These are phyloP conservation scores for Alcedo quadribrachys DNA, from an alignment of 2,797 vertebrate species.

Conservation along the genomic window DNA sequence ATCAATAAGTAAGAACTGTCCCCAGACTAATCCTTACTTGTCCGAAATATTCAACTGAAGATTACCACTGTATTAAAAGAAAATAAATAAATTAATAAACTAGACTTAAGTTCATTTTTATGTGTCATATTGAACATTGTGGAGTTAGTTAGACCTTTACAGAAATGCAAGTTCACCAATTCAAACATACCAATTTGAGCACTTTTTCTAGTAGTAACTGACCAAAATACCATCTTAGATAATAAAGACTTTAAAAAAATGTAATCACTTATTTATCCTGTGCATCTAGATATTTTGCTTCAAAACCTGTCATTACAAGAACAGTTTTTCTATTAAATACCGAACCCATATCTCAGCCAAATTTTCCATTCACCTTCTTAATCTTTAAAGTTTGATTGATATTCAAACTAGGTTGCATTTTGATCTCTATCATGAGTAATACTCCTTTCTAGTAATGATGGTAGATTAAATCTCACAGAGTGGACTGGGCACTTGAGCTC, in stretches of 20 bases:
- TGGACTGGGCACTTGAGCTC: background rate
- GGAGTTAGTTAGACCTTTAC: background rate
- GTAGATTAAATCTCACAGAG: background rate
- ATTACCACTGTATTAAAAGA: background rate
- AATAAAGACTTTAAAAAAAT: background rate
- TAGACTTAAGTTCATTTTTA: background rate
- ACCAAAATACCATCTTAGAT: background rate
- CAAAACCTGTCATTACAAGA: background rate
- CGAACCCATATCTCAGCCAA: background rate
- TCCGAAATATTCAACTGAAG: background rate
- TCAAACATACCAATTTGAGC: background rate
- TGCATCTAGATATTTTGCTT: background rate
- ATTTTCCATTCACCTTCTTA: background rate
- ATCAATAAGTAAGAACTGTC: background rate
- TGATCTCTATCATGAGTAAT: background rate
- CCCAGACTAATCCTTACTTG: background rate
- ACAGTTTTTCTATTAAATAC: background rate
- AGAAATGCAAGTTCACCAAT: background rate
- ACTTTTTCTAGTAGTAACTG: background rate
- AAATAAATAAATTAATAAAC: background rate
- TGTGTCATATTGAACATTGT: background rate
- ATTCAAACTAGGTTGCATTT: background rate
- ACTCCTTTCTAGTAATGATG: background rate
- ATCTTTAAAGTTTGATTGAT: background rate
- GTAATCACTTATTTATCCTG: background rate